These are phyloP conservation scores for Bos taurus DNA, from an alignment of 2,113 vertebrate species.

Conservation along the genomic window ARS-UCD2.0 NC_037334.1:9793001-9793500, in stretches of 20 bases:
- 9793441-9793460: neutral
- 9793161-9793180: neutral
- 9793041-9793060: neutral
- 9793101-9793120: neutral
- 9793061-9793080: neutral
- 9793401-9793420: neutral
- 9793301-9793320: neutral
- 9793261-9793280: neutral
- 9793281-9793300: neutral
- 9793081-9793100: neutral
- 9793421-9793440: fast-evolving
- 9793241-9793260: neutral
- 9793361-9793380: neutral
- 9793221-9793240: neutral
- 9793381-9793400: neutral
- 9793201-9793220: neutral
- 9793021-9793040: neutral
- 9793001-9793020: neutral
- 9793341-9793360: neutral
- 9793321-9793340: neutral
- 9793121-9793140: neutral
- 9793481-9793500: neutral
- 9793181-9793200: neutral
- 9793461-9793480: neutral
- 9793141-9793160: neutral